Percentiles rank a stretch among this genome's conserved stretches.
These are phyloP conservation scores for Camponotus floridanus DNA, from an alignment of 1,140 invertebrate species.

Conservation along the genomic window DNA sequence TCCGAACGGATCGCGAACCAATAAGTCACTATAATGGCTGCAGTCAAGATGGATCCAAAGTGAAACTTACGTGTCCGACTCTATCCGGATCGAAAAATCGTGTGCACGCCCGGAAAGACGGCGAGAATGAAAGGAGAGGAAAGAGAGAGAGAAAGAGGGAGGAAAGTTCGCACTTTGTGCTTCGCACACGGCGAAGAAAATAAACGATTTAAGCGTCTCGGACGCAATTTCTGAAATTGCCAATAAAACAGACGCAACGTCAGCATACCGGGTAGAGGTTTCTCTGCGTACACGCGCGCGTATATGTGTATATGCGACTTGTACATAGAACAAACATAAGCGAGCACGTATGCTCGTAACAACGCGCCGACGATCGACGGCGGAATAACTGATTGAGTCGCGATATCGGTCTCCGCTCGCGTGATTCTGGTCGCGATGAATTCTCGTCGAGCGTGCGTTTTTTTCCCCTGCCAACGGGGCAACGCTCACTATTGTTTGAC, in stretches of 20 bases:
- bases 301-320: not conserved
- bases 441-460: conserved; percentile 40
- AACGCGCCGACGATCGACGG: conserved; percentile 65
- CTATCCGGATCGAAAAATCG: conserved; percentile 51
- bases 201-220: conserved; percentile 71
- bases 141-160: conserved; percentile 9
- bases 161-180: conserved; percentile 52
- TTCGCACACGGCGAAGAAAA: conserved; percentile 60
- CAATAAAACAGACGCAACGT: conserved; percentile 75
- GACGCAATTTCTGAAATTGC: conserved; percentile 76
- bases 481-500: conserved; percentile 36
- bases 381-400: conserved; percentile 69
- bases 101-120: not conserved
- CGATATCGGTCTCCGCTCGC: conserved; percentile 54
- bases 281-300: conserved; percentile 17
- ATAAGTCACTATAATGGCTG: conserved; percentile 71
- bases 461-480: conserved; percentile 20
- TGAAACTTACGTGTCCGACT: conserved; percentile 65
- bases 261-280: conserved; percentile 49
- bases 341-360: conserved; percentile 63
- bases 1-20: conserved; percentile 71
- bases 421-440: conserved; percentile 41
- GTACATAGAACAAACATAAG: conserved; percentile 41
- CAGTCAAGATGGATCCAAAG: conserved; percentile 58
- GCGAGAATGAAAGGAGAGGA: conserved; percentile 6